Percentiles rank a stretch among this genome's conserved stretches.
Evolutionary conservation across 2,797 vertebrate species (phyloP).

Genomic region (Bucorvus abyssinicus): DNA sequence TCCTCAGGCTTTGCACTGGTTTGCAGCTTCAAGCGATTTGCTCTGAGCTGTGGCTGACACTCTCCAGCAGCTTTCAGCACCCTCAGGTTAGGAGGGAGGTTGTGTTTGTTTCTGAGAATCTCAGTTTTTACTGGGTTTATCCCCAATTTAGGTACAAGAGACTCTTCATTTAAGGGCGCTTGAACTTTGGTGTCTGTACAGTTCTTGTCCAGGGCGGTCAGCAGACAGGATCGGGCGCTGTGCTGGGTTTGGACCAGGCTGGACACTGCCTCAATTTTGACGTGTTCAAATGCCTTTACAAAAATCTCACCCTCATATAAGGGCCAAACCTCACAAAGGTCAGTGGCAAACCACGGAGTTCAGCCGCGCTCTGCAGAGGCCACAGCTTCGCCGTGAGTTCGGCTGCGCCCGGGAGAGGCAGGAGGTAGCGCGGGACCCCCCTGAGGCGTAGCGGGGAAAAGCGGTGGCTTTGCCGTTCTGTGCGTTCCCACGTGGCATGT

Average conservation of each 20-base stretch:
- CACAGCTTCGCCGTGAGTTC: not conserved
- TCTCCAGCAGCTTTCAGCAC: not conserved
- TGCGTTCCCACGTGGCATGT: rapidly evolving
- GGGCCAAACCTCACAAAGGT: not conserved
- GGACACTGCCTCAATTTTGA: not conserved
- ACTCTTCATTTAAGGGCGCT: not conserved
- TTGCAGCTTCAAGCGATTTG: not conserved
- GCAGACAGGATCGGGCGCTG: not conserved
- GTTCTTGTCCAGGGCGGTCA: not conserved
- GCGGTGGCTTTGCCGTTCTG: not conserved
- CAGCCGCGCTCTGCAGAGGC: not conserved
- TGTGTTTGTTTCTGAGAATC: not conserved
- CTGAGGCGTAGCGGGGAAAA: not conserved
- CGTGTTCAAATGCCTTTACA: not conserved
- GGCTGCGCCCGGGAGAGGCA: not conserved
- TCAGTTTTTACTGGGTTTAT: not conserved
- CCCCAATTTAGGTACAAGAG: rapidly evolving
- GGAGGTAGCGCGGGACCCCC: not conserved
- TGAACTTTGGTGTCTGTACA: not conserved
- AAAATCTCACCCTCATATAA: not conserved
- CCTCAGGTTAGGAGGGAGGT: not conserved
- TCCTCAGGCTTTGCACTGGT: not conserved
- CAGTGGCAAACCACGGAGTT: not conserved
- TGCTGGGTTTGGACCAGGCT: not conserved
- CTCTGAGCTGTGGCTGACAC: not conserved